These are phyloP conservation scores for Dioctria rufipes DNA, from an alignment of 2,888 invertebrate genomes.

Conservation along the genomic window DNA sequence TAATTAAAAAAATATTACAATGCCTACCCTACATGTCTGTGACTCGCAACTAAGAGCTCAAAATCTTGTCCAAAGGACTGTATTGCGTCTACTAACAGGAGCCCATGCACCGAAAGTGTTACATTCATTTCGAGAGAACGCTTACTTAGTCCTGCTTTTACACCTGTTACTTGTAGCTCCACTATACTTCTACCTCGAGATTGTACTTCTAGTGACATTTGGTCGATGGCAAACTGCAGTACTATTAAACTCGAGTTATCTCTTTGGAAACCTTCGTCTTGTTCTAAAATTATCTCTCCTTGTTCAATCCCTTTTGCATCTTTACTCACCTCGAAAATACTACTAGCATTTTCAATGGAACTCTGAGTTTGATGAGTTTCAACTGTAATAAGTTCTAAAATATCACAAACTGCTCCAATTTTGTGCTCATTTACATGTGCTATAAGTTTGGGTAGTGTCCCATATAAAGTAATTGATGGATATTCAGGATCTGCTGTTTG, in stretches of 20 bases:
- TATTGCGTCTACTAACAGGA: constrained; percentile 93
- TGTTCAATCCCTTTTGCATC: constrained; percentile 11
- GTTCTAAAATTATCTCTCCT: background rate
- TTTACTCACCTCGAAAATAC: background rate
- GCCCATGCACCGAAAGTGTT: constrained; percentile 90
- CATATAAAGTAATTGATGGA: constrained; percentile 87
- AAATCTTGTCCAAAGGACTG: constrained; percentile 97
- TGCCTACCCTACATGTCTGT: constrained; percentile 89
- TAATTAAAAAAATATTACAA: constrained; percentile 7
- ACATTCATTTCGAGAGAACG: constrained; percentile 83
- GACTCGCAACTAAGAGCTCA: constrained; percentile 93
- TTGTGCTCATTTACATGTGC: constrained; percentile 94
- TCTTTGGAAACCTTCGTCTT: background rate
- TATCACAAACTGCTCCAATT: constrained; percentile 78
- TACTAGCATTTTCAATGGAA: constrained; percentile 9
- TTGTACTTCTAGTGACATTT: constrained; percentile 89
- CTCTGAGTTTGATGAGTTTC: constrained; percentile 16
- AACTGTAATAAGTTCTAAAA: constrained; percentile 72
- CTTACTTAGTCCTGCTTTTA: constrained; percentile 82
- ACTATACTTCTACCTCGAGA: constrained; percentile 91
- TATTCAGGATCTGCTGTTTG: constrained; percentile 89
- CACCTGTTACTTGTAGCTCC: constrained; percentile 93
- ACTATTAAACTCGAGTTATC: constrained; percentile 74
- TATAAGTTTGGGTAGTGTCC: constrained; percentile 88
- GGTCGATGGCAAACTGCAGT: constrained; percentile 90